Base-by-base conservation (phyloP, 35 echinoderm and acorn worm species). In the Ophioderma brevispina region DNA sequence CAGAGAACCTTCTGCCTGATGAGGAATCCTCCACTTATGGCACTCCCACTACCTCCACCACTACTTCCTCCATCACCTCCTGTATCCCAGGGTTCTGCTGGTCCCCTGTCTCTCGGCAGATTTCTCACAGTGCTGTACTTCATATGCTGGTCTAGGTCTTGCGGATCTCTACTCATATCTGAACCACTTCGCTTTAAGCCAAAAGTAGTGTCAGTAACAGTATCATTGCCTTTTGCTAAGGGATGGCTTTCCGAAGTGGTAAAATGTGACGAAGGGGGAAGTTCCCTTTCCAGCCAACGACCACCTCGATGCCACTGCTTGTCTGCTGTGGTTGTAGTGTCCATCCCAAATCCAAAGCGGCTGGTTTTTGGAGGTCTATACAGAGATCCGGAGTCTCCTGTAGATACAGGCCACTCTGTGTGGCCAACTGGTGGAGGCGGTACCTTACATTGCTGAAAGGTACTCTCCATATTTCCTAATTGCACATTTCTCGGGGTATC, bases 401-500 rank as follows among this genome's bases (percentile, higher is more conserved):
- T 70, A 13, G 59, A 70, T n/a, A n/a, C n/a, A n/a, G n/a, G n/a
- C 59, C 59, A 70, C 5, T 70, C 59, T 3, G 23, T 70, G 15
- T 25, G 59, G 28, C 59, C 42, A 17, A 55, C 28, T 55, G n/a
- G 81, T 28, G 39, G 21, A 0, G 55, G 18, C 19, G 81, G 31
- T 32, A 32, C 32, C 41, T 55, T 31, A 40, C 40, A 40, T 37
- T 36, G 33, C 37, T 38, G 1, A 82, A 31, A 41, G 23, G 23
- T 82, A 21, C 32, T 36, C 33, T 80, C 37, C 80, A 33, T 42
- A 38, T 55, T 84, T 43, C 39, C 55, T 43, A 84, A 84, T 28
- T 87, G 64, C 64, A 41, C 81, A 86, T 85, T 82, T 77, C 33
- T 77, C 21, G 28, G 33, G 21, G 37, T 25, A 81, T 40, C 38